Evolutionary conservation across 2,113 vertebrate genomes (phyloP), one percentile per base, ranked within the genome.

Genomic region (Chunga burmeisteri): DNA sequence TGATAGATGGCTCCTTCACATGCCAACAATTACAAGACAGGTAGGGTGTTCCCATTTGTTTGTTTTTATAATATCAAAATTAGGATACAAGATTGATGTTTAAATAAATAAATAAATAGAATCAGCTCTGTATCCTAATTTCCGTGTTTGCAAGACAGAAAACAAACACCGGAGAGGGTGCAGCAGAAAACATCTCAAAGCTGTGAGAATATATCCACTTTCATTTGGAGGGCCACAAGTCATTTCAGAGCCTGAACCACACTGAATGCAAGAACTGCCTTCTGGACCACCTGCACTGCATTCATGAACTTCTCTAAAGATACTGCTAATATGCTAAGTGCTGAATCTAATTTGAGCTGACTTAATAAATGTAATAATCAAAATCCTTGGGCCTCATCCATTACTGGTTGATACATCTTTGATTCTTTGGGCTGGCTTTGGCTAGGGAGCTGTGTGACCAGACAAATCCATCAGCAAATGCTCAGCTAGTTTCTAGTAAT

Each of bases 191-290:
- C 47, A 49, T 80, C 74, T 89, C 62, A 80, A 80, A 95, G 63
- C 71, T 10, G 14, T 68, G 63, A 93, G 74, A 88, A 73, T 27
- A 62, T 6, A 52, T 90, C 26, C 78, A 86, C 42, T n/a, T 88
- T 59, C 50, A 63, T 71, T 53, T 77, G 32, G 26, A 93, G 67
- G 47, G 17, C 9, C 26, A 21, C 67, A 42, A 95, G 90, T 81
- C 78, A 97, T 85, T 96, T 95, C 95, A 94, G 94, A 96, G 84
- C 85, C 91, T 83, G 87, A 85, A 47, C 50, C 61, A 50, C 10
- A 3, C 23, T 44, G 50, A n/a, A 6, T 91, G 36, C 73, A 91
- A 34, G 17, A 56, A 62, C 11, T 91, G 20, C 70, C 50, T 91
- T 58, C 70, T 42, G n/a, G 52, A 80, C 73, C 59, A 56, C 3